Conservation (phyloP, 2,113 vertebrate species). For the Calyptomena viridis region DNA sequence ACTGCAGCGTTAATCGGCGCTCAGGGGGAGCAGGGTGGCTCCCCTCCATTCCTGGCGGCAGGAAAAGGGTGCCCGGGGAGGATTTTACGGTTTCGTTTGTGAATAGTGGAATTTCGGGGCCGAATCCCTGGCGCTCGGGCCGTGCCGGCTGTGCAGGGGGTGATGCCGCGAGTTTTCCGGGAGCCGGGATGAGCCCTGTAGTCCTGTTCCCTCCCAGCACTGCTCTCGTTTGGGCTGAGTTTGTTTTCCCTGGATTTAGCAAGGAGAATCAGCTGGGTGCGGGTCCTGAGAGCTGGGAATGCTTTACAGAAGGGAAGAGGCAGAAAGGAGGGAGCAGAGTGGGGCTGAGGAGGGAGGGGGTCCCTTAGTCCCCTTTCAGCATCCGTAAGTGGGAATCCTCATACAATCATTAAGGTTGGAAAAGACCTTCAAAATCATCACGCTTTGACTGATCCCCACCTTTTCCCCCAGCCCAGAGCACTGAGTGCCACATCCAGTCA, state of each 20-base stretch:
- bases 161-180: accelerated
- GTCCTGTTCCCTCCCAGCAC: neutral
- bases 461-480: neutral
- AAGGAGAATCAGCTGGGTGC: neutral
- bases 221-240: neutral
- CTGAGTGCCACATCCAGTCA: accelerated
- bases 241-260: neutral
- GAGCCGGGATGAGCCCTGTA: accelerated
- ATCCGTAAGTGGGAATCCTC: accelerated
- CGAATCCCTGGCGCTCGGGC: accelerated
- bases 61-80: neutral
- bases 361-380: neutral
- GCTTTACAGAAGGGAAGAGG: neutral
- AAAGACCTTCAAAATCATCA: neutral
- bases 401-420: no score
- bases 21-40: neutral
- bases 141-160: neutral
- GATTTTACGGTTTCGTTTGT: neutral
- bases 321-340: neutral
- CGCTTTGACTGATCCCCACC: neutral
- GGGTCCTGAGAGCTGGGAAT: neutral
- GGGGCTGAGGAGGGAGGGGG: neutral
- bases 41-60: accelerated
- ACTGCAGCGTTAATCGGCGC: accelerated
- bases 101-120: neutral